Evolutionary conservation across 2,797 vertebrate genomes (phyloP).

Genomic region (Poecilia wingei): DNA sequence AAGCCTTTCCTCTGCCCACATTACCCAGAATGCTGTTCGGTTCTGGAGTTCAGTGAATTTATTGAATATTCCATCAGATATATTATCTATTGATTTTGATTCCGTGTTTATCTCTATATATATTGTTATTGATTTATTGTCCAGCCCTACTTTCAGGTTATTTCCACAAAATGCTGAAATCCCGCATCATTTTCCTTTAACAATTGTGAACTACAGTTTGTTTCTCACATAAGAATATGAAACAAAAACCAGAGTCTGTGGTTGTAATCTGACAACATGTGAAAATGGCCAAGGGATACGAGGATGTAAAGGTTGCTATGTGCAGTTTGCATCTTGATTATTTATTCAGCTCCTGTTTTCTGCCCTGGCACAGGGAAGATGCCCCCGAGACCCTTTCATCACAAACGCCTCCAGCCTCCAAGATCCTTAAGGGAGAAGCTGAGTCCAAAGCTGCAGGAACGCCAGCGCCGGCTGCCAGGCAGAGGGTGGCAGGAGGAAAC

Average conservation of each 20-base stretch:
- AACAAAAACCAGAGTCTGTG: background rate
- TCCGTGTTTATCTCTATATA: too few relatives aligned
- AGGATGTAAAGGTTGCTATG: slow-evolving; percentile 22
- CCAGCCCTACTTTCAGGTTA: too few relatives aligned
- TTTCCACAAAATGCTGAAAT: background rate
- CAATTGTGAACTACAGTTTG: background rate
- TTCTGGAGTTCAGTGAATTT: too few relatives aligned
- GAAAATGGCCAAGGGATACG: background rate
- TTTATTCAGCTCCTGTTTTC: slow-evolving; percentile 61
- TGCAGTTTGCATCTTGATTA: slow-evolving; percentile 44
- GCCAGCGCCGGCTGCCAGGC: slow-evolving; percentile 57
- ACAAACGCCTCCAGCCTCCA: slow-evolving; percentile 73
- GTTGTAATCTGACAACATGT: background rate
- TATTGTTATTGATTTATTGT: too few relatives aligned
- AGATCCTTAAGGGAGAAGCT: slow-evolving; percentile 74
- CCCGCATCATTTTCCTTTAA: background rate
- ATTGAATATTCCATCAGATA: too few relatives aligned
- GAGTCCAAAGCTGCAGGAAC: slow-evolving; percentile 49
- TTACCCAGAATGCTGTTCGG: too few relatives aligned
- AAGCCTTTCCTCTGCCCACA: too few relatives aligned
- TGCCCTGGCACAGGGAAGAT: slow-evolving; percentile 68
- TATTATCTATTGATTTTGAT: too few relatives aligned
- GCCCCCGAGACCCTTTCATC: slow-evolving; percentile 65
- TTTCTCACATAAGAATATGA: background rate
- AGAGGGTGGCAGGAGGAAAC: slow-evolving; percentile 42